phyloP scores from a whole-genome alignment of 2,888 invertebrate genomes.

The Hypomecis atomaria region DNA sequence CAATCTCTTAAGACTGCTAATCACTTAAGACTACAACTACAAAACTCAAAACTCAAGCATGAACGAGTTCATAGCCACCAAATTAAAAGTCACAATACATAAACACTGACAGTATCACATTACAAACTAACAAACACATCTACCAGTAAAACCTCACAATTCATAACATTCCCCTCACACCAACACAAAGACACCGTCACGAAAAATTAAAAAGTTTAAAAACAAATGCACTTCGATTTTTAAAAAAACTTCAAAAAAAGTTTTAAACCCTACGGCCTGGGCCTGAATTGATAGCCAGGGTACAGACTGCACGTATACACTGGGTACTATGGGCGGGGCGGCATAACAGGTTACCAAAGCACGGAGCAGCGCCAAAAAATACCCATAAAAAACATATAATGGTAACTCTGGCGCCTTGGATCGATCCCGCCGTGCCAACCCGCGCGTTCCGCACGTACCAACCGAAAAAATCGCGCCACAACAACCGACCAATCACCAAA shows the following conservation, averaged over 20 bases:
- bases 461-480: slow-evolving; percentile 76
- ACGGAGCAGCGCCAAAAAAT: slow-evolving; percentile 81
- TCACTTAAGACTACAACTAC: too few relatives aligned
- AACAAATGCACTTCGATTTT: slow-evolving; percentile 63
- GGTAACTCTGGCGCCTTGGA: slow-evolving; percentile 77
- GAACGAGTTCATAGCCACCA: not conserved
- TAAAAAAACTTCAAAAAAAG: slow-evolving; percentile 53
- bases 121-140: slow-evolving; percentile 22
- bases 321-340: slow-evolving; percentile 75
- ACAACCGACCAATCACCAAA: slow-evolving; percentile 61
- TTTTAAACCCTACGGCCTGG: slow-evolving; percentile 69
- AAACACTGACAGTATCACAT: slow-evolving; percentile 1
- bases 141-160: slow-evolving; percentile 40
- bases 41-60: too few relatives aligned
- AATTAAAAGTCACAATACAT: not conserved
- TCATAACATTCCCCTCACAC: slow-evolving; percentile 49
- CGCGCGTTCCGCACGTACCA: slow-evolving; percentile 71
- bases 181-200: slow-evolving; percentile 74
- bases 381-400: slow-evolving; percentile 84
- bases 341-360: slow-evolving; percentile 81
- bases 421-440: slow-evolving; percentile 80
- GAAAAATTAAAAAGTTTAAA: slow-evolving; percentile 54
- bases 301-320: slow-evolving; percentile 70
- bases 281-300: slow-evolving; percentile 73
- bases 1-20: too few relatives aligned